These are phyloP conservation scores for Rhagonycha lutea DNA, from an alignment of 2,888 invertebrate species.

Conservation along the genomic window DNA sequence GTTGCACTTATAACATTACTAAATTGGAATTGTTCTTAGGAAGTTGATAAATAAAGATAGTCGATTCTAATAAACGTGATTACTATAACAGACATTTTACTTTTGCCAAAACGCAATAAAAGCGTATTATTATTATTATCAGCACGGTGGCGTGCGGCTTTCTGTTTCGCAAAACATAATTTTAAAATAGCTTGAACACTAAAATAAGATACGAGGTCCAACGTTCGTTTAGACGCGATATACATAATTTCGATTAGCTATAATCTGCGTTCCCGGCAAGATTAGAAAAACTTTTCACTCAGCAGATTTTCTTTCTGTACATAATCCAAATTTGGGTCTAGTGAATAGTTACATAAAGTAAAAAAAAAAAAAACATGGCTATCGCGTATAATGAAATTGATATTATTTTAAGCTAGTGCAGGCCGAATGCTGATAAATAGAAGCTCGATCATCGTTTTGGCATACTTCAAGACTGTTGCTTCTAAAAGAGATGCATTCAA, in stretches of 20 bases:
- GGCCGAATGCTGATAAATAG: background rate
- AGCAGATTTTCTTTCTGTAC: background rate
- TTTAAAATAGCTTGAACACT: background rate
- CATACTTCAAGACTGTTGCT: slow-evolving; percentile 28
- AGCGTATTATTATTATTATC: background rate
- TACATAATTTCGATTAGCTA: background rate
- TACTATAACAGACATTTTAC: background rate
- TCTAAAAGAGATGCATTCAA: slow-evolving; percentile 19
- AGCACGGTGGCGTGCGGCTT: background rate
- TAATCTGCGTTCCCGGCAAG: background rate
- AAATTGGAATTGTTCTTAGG: background rate
- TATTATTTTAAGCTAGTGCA: background rate
- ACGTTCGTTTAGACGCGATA: background rate
- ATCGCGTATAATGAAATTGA: background rate
- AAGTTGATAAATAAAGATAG: background rate
- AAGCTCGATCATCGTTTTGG: background rate
- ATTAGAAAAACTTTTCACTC: background rate
- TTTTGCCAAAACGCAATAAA: background rate
- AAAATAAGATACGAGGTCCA: background rate
- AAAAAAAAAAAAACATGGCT: background rate
- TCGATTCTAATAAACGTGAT: background rate
- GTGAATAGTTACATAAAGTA: background rate
- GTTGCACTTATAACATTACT: background rate
- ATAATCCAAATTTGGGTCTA: background rate
- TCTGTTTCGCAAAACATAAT: background rate